phyloP scores from a whole-genome alignment of 2,888 invertebrate genomes.

The Harpagoxenus sublaevis region DNA sequence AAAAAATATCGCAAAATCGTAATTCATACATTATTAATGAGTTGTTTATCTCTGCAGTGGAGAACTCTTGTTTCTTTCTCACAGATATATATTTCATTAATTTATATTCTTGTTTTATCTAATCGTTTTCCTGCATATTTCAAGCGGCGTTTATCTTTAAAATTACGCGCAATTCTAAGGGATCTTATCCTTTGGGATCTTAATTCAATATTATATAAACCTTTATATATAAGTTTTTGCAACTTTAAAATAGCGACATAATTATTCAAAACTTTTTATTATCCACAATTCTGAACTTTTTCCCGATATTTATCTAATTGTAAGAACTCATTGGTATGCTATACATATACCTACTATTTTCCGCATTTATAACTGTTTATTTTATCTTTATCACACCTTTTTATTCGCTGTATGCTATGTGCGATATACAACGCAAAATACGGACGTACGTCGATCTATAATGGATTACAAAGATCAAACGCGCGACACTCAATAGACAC shows the following conservation, averaged over 20 bases:
- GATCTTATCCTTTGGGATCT: neutral
- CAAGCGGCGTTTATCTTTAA: neutral
- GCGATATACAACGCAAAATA: neutral
- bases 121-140: neutral
- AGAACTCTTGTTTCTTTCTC: neutral
- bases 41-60: neutral
- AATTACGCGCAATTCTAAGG: neutral
- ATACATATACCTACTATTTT: neutral
- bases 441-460: neutral
- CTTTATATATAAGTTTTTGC: neutral
- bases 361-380: neutral
- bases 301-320: neutral
- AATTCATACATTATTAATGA: constrained; percentile 1
- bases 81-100: neutral
- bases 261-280: neutral
- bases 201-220: neutral
- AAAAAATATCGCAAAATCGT: neutral
- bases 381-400: neutral
- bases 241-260: neutral
- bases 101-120: constrained; percentile 11
- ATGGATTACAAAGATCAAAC: constrained; percentile 19
- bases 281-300: neutral
- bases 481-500: neutral
- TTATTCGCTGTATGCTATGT: neutral
- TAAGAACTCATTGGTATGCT: neutral